Evolutionary conservation across 2,797 vertebrate species (phyloP).

Genomic region (Nyctalus aviator): DNA sequence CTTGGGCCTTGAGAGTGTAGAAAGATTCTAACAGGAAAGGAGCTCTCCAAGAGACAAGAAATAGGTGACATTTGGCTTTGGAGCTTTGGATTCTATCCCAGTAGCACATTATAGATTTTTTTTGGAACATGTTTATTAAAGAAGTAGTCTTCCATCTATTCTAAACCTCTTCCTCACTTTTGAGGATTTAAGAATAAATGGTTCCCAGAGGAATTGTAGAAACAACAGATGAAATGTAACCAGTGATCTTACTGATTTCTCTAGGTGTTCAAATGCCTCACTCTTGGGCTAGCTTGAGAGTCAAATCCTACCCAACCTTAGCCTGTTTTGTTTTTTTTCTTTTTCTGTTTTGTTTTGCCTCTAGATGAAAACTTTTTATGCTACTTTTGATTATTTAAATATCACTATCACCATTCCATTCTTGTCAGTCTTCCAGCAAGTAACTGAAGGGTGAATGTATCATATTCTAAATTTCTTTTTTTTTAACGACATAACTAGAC

Average conservation of each 20-base stretch:
- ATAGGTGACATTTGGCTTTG: neutral
- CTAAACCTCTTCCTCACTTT: conserved; percentile 8
- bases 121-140: neutral
- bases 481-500: neutral
- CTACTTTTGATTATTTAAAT: neutral
- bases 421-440: neutral
- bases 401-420: neutral
- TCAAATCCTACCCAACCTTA: neutral
- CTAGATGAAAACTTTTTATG: neutral
- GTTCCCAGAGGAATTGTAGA: neutral
- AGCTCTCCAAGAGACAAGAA: neutral
- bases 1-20: neutral
- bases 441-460: neutral
- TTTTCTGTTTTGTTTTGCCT: neutral
- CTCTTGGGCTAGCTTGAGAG: neutral
- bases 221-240: neutral
- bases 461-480: neutral
- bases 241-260: neutral
- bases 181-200: neutral
- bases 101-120: neutral
- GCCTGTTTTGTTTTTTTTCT: no score
- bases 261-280: neutral
- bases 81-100: neutral
- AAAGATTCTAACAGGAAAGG: neutral
- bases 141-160: neutral